phyloP scores from a whole-genome alignment of 2,888 invertebrate genomes.

The Tenthredo notha region DNA sequence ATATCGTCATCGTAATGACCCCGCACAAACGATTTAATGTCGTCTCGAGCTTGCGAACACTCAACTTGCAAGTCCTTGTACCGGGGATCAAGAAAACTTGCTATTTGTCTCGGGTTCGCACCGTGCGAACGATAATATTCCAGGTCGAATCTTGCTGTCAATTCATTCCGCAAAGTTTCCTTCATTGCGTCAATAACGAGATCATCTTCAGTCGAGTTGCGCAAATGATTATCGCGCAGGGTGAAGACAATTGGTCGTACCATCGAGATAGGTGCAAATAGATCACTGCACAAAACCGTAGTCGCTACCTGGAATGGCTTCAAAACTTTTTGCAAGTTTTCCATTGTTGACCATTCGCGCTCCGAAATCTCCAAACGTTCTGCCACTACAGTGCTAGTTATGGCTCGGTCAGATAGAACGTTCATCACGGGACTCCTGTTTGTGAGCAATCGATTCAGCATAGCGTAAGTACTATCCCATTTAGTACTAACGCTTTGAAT shows the following conservation, averaged over 20 bases:
- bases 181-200: neutral
- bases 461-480: conserved; percentile 55
- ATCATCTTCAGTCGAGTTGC: neutral
- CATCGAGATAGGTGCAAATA: too few relatives aligned
- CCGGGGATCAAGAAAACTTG: conserved; percentile 53
- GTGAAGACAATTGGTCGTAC: too few relatives aligned
- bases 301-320: too few relatives aligned
- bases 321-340: too few relatives aligned
- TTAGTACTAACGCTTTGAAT: conserved; percentile 54
- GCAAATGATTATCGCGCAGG: too few relatives aligned
- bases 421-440: conserved; percentile 54
- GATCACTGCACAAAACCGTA: too few relatives aligned
- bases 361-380: too few relatives aligned
- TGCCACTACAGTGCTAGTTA: conserved; percentile 47
- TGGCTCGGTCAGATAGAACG: conserved; percentile 46
- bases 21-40: conserved; percentile 7
- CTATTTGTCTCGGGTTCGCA: conserved; percentile 49
- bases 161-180: neutral
- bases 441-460: conserved; percentile 50
- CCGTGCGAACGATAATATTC: neutral
- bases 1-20: neutral
- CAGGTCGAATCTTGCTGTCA: conserved; percentile 10
- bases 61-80: conserved; percentile 52
- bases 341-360: too few relatives aligned
- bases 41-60: conserved; percentile 41